Base-by-base conservation (phyloP, 2,888 invertebrate species). In the Chrysomela aeneicollis region DNA sequence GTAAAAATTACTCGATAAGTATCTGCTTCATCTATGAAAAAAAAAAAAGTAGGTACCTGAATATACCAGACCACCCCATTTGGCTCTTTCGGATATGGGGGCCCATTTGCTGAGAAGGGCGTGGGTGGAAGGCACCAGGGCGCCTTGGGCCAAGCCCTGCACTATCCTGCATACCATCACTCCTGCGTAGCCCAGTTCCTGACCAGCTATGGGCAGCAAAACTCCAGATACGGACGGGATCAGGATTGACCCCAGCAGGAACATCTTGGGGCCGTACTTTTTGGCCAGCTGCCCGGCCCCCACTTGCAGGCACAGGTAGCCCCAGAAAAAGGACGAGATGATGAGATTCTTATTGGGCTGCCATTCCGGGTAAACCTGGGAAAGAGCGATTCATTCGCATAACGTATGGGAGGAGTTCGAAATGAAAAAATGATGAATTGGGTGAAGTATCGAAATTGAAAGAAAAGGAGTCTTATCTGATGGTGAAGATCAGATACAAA, bases 251-350 rank as follows among this genome's bases (percentile, higher is more conserved):
- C 82, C 74, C 0, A 84, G 82, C 17, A 91, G 82, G n/a, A 94
- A 84, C 59, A 87, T 82, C 77, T 92, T 92, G 0, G 92, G 91
- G 0, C 95, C 95, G 78, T 89, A 88, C 2, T 85, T 84, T 73
- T 89, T 89, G 0, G 92, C 91, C 57, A 95, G 78, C 67, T 90
- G 85, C 0, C 91, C 90, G 0, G 88, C 88, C 0, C 90, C 90
- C 0, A 92, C 81, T 80, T 93, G 93, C 12, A 90, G 88, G 2
- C 90, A 71, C 0, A 91, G 85, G 77, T 93, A 93, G 1, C 92
- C 93, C 91, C 91, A 91, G 80, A 92, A 92, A 81, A 92, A 92
- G 0, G 92, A 90, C 12, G 91, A 91, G 2, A 91, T 81, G 46
- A 92, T 85, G 57, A 87, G 73, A 8, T 72, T 70, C 50, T 72